A percentile compares a stretch with the other conserved stretches of the same genome.
Evolutionary conservation across 2,888 invertebrate species (phyloP).

Genomic region (Chaitophorus viminalis): DNA sequence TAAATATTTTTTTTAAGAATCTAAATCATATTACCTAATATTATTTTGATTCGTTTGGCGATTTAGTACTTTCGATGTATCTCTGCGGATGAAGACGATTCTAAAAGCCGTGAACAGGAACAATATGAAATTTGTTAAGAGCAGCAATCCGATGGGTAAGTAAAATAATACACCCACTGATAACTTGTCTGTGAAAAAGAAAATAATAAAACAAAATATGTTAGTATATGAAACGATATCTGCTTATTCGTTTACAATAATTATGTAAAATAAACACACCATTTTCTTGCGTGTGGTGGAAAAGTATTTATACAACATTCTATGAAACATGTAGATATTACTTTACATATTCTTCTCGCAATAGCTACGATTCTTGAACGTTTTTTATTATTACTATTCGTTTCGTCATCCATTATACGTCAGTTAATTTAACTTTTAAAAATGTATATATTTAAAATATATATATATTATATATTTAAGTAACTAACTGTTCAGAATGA

Average conservation of each 20-base stretch:
- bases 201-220: background rate
- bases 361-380: too few species aligned
- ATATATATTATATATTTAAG: too few species aligned
- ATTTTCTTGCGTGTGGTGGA: too few species aligned
- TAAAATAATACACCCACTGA: constrained; percentile 65
- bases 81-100: constrained; percentile 66
- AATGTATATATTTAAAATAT: too few species aligned
- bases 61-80: constrained; percentile 64
- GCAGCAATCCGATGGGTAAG: constrained; percentile 65
- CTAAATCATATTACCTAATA: constrained; percentile 42
- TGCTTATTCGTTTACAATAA: background rate
- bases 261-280: background rate
- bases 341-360: too few species aligned
- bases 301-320: too few species aligned
- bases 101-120: constrained; percentile 66
- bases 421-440: too few species aligned
- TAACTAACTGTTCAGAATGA: too few species aligned
- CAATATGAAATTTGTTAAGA: constrained; percentile 65
- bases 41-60: constrained; percentile 61
- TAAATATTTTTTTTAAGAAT: background rate
- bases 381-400: too few species aligned
- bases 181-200: constrained; percentile 63
- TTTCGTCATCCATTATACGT: too few species aligned
- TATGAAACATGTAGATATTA: too few species aligned
- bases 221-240: too few species aligned